Evolutionary conservation across 2,797 vertebrate species (phyloP).

Genomic region (Apogon hyalosoma): DNA sequence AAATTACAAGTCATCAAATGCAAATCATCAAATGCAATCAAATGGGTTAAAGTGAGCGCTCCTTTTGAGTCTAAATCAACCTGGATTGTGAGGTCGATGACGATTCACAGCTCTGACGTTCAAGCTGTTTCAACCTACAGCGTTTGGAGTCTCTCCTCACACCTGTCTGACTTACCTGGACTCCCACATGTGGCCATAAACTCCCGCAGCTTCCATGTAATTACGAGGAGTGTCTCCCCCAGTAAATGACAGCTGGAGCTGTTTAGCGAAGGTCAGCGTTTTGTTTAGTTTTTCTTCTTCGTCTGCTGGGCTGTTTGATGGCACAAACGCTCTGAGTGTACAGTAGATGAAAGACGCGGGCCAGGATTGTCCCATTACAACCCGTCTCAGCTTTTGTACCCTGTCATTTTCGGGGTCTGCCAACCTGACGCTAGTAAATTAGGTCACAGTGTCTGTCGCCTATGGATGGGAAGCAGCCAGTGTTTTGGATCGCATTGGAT

Average conservation of each 20-base stretch:
- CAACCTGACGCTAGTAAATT: slow-evolving; percentile 31
- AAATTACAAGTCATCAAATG: no score
- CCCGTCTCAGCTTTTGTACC: slow-evolving; percentile 33
- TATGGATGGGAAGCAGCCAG: slow-evolving; percentile 15
- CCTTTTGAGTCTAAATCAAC: no score
- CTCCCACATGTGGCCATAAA: slow-evolving; percentile 8
- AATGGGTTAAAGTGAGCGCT: no score
- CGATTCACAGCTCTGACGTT: no score
- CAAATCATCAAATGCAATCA: no score
- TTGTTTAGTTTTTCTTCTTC: slow-evolving; percentile 15
- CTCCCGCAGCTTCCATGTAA: slow-evolving; percentile 42
- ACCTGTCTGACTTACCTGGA: slow-evolving; percentile 17
- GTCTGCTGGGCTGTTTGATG: slow-evolving; percentile 31
- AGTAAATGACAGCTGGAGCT: slow-evolving; percentile 56
- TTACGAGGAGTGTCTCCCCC: slow-evolving; percentile 42
- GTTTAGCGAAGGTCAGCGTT: slow-evolving; percentile 47
- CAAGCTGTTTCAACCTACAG: no score
- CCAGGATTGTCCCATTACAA: slow-evolving; percentile 45
- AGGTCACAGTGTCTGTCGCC: slow-evolving; percentile 52
- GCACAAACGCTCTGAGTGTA: slow-evolving; percentile 51
- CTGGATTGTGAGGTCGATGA: no score
- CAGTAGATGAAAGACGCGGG: slow-evolving; percentile 66
- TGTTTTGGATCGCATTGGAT: slow-evolving; percentile 26
- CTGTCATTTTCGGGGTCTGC: slow-evolving; percentile 72
- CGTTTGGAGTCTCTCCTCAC: not conserved